Base-by-base conservation (phyloP, 37 sponge, comb jelly and placozoan species). In the Spongilla lacustris region DNA sequence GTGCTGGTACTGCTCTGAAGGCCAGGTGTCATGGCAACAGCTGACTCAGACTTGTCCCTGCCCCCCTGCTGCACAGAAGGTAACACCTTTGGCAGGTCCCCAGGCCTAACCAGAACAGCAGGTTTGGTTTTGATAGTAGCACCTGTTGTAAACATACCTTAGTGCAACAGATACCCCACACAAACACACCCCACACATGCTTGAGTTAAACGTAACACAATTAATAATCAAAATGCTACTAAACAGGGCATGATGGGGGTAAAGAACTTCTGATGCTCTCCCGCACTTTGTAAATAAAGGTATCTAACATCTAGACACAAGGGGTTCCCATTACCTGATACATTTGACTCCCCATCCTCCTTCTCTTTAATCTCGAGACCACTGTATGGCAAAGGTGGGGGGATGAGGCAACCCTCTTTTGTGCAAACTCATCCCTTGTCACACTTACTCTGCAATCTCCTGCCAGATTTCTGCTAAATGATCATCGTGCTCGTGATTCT, bases 391-490 rank as follows among this genome's bases (percentile, higher is more conserved):
- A 58, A 17, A 10, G 11, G 21, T 17, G 0, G 21, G 58, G 0
- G 21, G 58, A 58, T 58, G 14, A 58, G 58, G 58, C 58, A 58
- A n/a, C n/a, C n/a, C n/a, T n/a, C n/a, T n/a, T n/a, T n/a, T n/a
- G n/a, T n/a, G 19, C 14, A 19, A 41, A 10, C 14, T 1, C 14
- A 41, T 41, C 3, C 41, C 3, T 6, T 9, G 6, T 9, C 58
- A 58, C 21, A 49, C 93, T 89, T 50, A 93, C 93, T 73, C 83
- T 71, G 89, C 81, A 10, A 92, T 71, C 48, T 93, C 83, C 19
- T 91, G 73, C 94, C 94, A 96, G 81, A 93, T 84, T 0, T 66
- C 83, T 66, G 84, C 84, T 8, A 96, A 37, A 29, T 83, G 25
- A 28, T 67, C 38, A 48, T 93, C 92, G 26, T 84, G 19, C 58